Percentiles rank a stretch among this genome's conserved stretches.
These are phyloP conservation scores for Rhinogobio ventralis DNA, from an alignment of 2,797 vertebrate species.

Conservation along the genomic window DNA sequence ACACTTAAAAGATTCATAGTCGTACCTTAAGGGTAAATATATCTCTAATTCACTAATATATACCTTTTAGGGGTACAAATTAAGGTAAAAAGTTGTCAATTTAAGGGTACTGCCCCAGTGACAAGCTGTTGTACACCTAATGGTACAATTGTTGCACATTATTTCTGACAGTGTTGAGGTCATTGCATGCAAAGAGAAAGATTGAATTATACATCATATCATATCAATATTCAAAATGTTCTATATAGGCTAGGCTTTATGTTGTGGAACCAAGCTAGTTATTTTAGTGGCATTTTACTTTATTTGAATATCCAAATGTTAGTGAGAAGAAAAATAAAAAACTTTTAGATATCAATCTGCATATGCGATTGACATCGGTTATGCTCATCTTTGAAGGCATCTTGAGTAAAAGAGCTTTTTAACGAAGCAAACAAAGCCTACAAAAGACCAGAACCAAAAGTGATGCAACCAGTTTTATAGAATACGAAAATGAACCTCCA, in stretches of 20 bases:
- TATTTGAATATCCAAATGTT: no score
- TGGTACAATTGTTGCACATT: not conserved
- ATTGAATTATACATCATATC: not conserved
- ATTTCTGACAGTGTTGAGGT: not conserved
- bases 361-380: no score
- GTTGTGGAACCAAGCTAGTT: no score
- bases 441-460: no score
- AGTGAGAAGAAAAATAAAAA: no score
- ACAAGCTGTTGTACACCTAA: not conserved
- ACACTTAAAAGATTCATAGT: not conserved
- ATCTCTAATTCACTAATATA: not conserved
- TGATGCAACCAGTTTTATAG: no score
- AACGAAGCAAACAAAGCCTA: no score
- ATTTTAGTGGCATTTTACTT: no score
- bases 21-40: not conserved
- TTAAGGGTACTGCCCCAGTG: not conserved
- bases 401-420: no score
- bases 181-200: not conserved
- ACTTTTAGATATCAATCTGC: no score
- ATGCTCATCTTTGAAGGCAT: no score
- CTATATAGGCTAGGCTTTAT: not conserved
- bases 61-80: not conserved
- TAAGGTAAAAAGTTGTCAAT: not conserved
- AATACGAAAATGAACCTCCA: no score
- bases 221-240: not conserved